These are phyloP conservation scores for Xestia rhomboidea DNA, from an alignment of 2,888 invertebrate genomes.

Conservation along the genomic window DNA sequence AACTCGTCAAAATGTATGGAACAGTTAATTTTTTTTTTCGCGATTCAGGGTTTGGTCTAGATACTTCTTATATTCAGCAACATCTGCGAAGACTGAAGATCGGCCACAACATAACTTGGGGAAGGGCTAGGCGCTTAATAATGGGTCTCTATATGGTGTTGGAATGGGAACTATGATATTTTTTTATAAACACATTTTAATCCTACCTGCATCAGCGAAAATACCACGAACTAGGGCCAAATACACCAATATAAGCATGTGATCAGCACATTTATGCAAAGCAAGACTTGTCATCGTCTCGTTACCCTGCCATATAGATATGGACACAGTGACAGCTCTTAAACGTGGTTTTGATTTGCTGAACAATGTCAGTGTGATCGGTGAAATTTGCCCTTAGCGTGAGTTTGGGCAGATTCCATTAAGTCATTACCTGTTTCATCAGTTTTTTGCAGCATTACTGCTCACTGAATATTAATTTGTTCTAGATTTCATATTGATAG, in stretches of 20 bases:
- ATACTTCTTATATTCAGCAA: no score
- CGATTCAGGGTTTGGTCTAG: no score
- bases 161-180: background rate
- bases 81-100: background rate
- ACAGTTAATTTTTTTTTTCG: no score
- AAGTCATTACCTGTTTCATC: background rate
- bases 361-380: background rate
- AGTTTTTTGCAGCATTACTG: background rate
- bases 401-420: background rate
- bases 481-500: slow-evolving; percentile 15
- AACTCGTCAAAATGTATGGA: no score
- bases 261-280: background rate
- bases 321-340: background rate
- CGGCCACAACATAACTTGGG: background rate
- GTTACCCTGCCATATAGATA: background rate
- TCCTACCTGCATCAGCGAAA: background rate
- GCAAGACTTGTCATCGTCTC: background rate
- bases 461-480: slow-evolving; percentile 13
- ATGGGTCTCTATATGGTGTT: background rate
- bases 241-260: background rate
- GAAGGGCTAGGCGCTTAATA: background rate
- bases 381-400: background rate
- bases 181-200: background rate
- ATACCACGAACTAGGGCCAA: background rate
- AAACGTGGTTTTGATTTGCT: background rate